These are phyloP conservation scores for Caerostris darwini DNA, from an alignment of 1,140 invertebrate genomes.

Conservation along the genomic window DNA sequence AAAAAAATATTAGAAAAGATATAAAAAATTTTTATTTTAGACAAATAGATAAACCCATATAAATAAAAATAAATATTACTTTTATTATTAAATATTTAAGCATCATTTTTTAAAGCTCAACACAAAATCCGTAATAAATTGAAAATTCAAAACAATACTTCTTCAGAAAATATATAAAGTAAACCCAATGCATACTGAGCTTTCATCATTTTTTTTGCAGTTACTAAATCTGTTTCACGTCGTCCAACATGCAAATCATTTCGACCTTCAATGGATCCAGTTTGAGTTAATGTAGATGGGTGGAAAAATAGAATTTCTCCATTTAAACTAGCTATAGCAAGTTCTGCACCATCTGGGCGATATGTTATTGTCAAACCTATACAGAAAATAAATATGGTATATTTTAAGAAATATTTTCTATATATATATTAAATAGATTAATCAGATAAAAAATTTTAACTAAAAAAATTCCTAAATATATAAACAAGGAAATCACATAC, in stretches of 20 bases:
- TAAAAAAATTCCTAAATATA: no score
- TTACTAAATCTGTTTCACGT: conserved; percentile 92
- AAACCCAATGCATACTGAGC: conserved; percentile 79
- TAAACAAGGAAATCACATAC: no score
- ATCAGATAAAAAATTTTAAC: no score
- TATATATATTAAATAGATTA: no score
- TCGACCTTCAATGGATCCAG: conserved; percentile 91
- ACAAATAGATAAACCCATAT: no score
- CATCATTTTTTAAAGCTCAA: no score
- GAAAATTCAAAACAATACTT: neutral
- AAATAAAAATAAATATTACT: no score
- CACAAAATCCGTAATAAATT: neutral
- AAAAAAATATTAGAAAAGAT: no score
- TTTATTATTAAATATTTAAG: no score
- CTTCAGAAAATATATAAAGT: neutral
- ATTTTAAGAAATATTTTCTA: no score
- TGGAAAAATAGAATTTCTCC: conserved; percentile 94
- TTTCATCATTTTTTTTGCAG: conserved; percentile 91
- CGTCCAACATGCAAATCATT: conserved; percentile 93
- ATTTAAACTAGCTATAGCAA: conserved; percentile 95
- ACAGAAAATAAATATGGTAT: conserved; percentile 68
- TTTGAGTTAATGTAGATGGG: conserved; percentile 87
- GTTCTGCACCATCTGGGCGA: conserved; percentile 93
- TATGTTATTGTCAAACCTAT: conserved; percentile 89
- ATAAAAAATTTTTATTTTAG: no score